Conservation (phyloP, 2,888 invertebrate species). For the Ormyrus rosae region DNA sequence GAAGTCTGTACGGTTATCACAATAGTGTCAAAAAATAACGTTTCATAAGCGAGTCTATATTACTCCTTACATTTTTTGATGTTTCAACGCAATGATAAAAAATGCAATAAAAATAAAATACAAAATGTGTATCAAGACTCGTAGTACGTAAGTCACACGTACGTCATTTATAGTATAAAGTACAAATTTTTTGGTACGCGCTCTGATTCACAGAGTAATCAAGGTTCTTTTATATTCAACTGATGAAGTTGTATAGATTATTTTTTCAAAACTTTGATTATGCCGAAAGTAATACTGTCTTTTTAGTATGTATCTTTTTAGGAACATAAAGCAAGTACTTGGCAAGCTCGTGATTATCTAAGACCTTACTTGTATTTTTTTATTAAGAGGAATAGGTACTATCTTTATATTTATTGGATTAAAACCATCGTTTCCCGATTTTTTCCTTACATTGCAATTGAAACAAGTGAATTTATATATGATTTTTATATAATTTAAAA, state of each 20-base stretch:
- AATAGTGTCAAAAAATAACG: constrained; percentile 15
- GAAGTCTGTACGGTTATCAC: constrained; percentile 26
- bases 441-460: constrained; percentile 19
- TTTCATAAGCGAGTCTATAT: constrained; percentile 16
- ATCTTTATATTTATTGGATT: constrained; percentile 39
- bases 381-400: constrained; percentile 30
- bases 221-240: constrained; percentile 19
- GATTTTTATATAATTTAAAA: constrained; percentile 44
- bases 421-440: constrained; percentile 28
- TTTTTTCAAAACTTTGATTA: constrained; percentile 13
- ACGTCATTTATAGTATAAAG: constrained; percentile 39
- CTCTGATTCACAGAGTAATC: constrained; percentile 15
- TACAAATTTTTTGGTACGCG: constrained; percentile 49
- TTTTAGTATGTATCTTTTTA: constrained; percentile 50
- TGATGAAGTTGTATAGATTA: constrained; percentile 16
- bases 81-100: constrained; percentile 22
- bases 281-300: constrained; percentile 24
- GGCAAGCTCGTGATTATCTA: constrained; percentile 35
- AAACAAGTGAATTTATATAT: constrained; percentile 32
- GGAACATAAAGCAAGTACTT: constrained; percentile 56
- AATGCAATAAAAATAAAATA: constrained; percentile 33
- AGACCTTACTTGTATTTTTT: constrained; percentile 29
- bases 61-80: constrained; percentile 25
- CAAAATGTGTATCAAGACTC: constrained; percentile 33
- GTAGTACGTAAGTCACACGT: constrained; percentile 18